phyloP scores from a whole-genome alignment of 2,113 vertebrate species.

The Leucosticte australis region DNA sequence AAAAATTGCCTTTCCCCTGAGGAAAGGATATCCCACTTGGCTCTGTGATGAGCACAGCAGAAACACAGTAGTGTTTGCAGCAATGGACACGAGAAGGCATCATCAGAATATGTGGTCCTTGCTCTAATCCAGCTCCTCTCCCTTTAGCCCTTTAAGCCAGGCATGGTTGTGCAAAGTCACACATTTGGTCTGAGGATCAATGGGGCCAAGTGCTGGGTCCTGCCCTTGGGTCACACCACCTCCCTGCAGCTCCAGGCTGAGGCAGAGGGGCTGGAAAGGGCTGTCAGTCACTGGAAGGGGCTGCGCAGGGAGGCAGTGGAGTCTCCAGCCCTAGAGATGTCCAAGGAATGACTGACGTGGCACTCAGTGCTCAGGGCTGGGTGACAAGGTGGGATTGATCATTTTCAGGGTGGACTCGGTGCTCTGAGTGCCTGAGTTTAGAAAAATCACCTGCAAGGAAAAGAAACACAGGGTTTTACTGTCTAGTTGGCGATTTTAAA shows the following conservation, averaged over 20 bases:
- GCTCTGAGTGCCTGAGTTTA: not conserved
- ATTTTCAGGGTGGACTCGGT: accelerated
- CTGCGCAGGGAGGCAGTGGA: not conserved
- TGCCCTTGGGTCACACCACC: not conserved
- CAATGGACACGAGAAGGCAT: not conserved
- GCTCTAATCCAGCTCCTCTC: not conserved
- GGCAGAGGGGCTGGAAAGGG: not conserved
- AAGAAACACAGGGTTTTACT: not conserved
- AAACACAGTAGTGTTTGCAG: not conserved
- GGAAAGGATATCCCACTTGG: not conserved
- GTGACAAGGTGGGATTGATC: not conserved
- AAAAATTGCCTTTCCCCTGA: not conserved
- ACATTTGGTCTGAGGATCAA: not conserved
- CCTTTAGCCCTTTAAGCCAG: not conserved
- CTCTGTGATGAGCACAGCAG: not conserved
- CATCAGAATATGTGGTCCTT: accelerated
- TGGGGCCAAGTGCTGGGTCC: accelerated
- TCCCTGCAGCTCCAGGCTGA: not conserved
- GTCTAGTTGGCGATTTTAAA: not conserved
- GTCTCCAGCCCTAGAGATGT: not conserved
- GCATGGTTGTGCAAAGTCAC: not conserved
- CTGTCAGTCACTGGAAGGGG: not conserved
- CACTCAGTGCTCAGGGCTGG: not conserved
- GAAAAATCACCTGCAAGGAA: not conserved
- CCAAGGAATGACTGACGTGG: accelerated